phyloP scores from a whole-genome alignment of 2,113 vertebrate genomes.

The Myotis brandtii region DNA sequence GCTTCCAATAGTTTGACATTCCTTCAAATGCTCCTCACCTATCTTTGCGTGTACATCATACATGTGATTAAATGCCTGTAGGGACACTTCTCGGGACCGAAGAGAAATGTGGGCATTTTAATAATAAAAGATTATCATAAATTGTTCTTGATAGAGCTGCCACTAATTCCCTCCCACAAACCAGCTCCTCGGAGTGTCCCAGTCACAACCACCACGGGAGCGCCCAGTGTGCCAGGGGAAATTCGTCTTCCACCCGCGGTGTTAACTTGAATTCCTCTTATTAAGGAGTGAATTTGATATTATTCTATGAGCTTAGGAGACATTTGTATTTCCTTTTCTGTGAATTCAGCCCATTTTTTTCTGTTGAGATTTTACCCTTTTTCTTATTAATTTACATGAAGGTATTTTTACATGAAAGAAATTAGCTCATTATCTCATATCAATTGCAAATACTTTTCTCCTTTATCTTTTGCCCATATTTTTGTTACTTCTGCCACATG shows the following conservation, averaged over 20 bases:
- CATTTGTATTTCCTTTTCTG: not conserved
- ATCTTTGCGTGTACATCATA: not conserved
- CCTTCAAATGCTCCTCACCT: not conserved
- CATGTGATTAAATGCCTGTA: not conserved
- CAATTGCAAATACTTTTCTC: not conserved
- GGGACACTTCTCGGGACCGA: not conserved
- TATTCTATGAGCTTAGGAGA: not conserved
- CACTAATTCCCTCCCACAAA: not conserved
- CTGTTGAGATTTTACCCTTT: not conserved
- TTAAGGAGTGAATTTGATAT: not conserved
- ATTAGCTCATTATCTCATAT: constrained; percentile 1
- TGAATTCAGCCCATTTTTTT: not conserved
- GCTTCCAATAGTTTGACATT: not conserved
- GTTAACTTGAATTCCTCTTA: not conserved
- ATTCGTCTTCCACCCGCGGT: not conserved
- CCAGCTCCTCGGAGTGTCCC: not conserved
- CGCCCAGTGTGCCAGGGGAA: not conserved
- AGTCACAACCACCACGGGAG: not conserved
- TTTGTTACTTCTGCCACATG: constrained; percentile 9
- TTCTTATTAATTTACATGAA: not conserved
- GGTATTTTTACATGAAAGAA: constrained; percentile 3
- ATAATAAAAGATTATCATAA: not conserved
- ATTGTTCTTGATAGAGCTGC: not conserved
- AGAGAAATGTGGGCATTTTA: not conserved
- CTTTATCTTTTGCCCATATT: not conserved